Base-by-base conservation (phyloP, 2,797 vertebrate genomes). In the Molossus molossus region DNA sequence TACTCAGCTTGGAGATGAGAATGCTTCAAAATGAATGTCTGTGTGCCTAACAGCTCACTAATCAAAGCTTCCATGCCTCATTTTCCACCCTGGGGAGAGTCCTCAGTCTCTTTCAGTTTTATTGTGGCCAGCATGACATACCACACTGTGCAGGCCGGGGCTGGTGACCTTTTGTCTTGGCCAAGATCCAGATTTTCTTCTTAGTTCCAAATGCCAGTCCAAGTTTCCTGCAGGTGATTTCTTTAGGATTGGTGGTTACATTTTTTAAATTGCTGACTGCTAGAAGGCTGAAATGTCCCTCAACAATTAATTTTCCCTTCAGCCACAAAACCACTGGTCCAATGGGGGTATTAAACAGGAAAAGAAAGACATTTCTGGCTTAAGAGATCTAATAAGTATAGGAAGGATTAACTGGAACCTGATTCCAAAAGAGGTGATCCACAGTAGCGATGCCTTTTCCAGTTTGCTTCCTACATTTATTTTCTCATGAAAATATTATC, bases 151-250 rank as follows among this genome's bases (percentile, higher is more conserved):
- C 23, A 84, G 21, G 85, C 58, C 50, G 58, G 21, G 58, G 20
- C 53, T 92, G 37, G 37, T 87, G 86, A 91, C 60, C 65, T 89
- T 97, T 88, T n/a, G 50, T 89, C 18, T 96, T 96, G 91, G 72
- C 94, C 60, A 88, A 92, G 70, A 80, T 95, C 40, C 80, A 87
- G 27, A 90, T 94, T 96, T 95, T 94, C 83, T 93, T 91, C 80
- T 96, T 76, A 88, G 53, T 58, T 95, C 20, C 83, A 91, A 92
- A 95, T 94, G 60, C 25, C 29, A 92, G 67, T 72, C 5, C 65
- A 94, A 81, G 48, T 89, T 95, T 91, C 88, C n/a, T 73, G 20
- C 58, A 84, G 67, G 80, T 95, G 45, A 76, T 93, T 96, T 90
- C 55, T 70, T 93, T 48, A 87, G 81, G 75, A 90, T 57, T 72